phyloP scores from a whole-genome alignment of 2,797 vertebrate species.

The Notoglanidium macrostoma region DNA sequence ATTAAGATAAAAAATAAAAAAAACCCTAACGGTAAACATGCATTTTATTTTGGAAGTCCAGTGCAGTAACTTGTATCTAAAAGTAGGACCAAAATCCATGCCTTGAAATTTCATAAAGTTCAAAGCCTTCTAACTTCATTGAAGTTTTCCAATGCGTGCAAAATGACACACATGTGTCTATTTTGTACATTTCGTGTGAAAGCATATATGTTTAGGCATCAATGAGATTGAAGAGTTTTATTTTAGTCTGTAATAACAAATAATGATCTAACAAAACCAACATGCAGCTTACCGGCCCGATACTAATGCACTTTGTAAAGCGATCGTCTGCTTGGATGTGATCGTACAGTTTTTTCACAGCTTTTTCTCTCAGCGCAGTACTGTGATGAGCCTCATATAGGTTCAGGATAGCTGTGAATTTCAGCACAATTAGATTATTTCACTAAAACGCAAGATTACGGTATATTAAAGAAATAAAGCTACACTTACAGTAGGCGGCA shows the following conservation, averaged over 20 bases:
- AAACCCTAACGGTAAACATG: background rate
- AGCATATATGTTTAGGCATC: background rate
- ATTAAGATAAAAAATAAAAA: background rate
- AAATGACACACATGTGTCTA: background rate
- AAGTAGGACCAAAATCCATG: background rate
- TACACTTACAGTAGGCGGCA: constrained; percentile 66
- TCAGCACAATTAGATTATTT: background rate
- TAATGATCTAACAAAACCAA: background rate
- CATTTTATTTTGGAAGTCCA: background rate
- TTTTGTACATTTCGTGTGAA: background rate
- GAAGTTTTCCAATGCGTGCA: background rate
- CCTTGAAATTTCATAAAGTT: background rate
- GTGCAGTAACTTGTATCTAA: background rate
- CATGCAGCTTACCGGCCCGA: constrained; percentile 82
- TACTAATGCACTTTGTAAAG: constrained; percentile 93
- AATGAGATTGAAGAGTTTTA: background rate
- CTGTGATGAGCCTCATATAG: constrained; percentile 89
- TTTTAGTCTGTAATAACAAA: background rate
- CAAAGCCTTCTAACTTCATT: background rate
- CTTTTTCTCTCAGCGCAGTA: constrained; percentile 73
- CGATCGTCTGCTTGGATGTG: constrained; percentile 90
- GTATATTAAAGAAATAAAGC: constrained; percentile 5
- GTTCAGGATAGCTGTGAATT: constrained; percentile 77
- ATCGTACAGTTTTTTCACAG: constrained; percentile 80
- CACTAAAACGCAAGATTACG: background rate